Conservation (phyloP, 2,113 vertebrate genomes). For the Psittacara wagleri region DNA sequence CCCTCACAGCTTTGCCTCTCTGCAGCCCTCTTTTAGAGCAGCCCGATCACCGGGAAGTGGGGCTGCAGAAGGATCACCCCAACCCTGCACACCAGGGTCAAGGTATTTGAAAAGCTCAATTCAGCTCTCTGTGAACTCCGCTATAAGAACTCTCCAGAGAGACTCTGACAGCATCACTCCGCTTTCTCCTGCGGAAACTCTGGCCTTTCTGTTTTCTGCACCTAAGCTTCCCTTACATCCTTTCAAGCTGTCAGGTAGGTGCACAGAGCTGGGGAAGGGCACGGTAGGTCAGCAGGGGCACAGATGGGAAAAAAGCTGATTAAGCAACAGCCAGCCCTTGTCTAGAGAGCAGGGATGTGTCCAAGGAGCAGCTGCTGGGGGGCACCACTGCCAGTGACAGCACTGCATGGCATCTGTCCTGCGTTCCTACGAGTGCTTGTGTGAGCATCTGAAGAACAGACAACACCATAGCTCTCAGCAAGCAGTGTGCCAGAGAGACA, state of each 20-base stretch:
- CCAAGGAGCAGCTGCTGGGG: accelerated
- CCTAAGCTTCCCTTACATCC: background rate
- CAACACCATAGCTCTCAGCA: background rate
- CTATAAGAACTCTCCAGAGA: background rate
- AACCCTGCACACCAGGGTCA: background rate
- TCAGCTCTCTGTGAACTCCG: background rate
- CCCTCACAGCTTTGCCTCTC: background rate
- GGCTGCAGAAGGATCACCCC: background rate
- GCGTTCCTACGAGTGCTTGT: accelerated
- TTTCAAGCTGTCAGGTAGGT: background rate
- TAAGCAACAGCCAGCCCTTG: background rate
- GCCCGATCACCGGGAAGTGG: background rate
- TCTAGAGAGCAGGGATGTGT: background rate
- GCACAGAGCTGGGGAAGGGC: background rate
- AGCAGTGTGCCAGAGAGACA: background rate
- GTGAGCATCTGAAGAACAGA: background rate
- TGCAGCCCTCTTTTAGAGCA: background rate
- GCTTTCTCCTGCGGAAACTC: background rate
- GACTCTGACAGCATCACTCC: background rate
- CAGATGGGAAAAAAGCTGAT: background rate
- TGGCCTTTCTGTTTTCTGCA: background rate
- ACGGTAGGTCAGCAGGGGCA: background rate
- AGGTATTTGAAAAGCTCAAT: background rate
- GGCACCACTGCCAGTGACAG: background rate
- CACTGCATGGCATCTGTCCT: background rate